These are phyloP conservation scores for Rattus rattus DNA, from an alignment of 2,113 vertebrate species.

Conservation along the genomic window DNA sequence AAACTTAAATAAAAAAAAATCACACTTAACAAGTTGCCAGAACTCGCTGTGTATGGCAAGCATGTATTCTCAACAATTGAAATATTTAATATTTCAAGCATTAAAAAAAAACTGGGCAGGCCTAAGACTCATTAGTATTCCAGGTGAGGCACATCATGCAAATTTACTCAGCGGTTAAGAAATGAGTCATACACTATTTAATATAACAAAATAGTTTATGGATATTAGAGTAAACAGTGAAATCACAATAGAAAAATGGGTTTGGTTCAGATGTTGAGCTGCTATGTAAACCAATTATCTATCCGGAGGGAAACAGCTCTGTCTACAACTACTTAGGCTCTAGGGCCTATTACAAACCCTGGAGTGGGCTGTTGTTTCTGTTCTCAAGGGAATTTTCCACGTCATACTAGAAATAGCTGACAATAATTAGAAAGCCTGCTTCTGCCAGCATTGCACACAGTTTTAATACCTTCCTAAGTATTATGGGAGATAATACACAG, in stretches of 20 bases:
- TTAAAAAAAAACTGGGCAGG: slow-evolving; percentile 79
- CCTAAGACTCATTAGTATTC: slow-evolving; percentile 85
- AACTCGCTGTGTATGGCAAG: slow-evolving; percentile 80
- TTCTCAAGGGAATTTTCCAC: slow-evolving; percentile 91
- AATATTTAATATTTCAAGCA: slow-evolving; percentile 86
- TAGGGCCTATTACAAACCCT: slow-evolving; percentile 91
- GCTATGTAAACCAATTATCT: slow-evolving; percentile 93
- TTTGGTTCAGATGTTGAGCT: slow-evolving; percentile 90
- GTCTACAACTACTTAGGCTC: slow-evolving; percentile 91
- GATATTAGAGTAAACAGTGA: slow-evolving; percentile 86
- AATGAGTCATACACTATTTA: slow-evolving; percentile 84
- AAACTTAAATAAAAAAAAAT: slow-evolving; percentile 59
- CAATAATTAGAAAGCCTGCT: slow-evolving; percentile 92
- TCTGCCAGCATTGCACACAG: slow-evolving; percentile 89
- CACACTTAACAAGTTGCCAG: slow-evolving; percentile 81
- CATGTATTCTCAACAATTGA: slow-evolving; percentile 82
- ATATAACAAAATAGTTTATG: slow-evolving; percentile 87
- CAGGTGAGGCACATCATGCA: slow-evolving; percentile 84
- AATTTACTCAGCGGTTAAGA: slow-evolving; percentile 86
- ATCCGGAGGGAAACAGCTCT: slow-evolving; percentile 89
- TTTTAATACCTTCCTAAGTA: slow-evolving; percentile 91
- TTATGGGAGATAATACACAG: slow-evolving; percentile 92
- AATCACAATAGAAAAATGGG: slow-evolving; percentile 86
- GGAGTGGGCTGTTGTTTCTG: slow-evolving; percentile 89
- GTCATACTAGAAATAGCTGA: slow-evolving; percentile 91